Conservation (phyloP, 2,113 vertebrate species). For the Haemorhous mexicanus region DNA sequence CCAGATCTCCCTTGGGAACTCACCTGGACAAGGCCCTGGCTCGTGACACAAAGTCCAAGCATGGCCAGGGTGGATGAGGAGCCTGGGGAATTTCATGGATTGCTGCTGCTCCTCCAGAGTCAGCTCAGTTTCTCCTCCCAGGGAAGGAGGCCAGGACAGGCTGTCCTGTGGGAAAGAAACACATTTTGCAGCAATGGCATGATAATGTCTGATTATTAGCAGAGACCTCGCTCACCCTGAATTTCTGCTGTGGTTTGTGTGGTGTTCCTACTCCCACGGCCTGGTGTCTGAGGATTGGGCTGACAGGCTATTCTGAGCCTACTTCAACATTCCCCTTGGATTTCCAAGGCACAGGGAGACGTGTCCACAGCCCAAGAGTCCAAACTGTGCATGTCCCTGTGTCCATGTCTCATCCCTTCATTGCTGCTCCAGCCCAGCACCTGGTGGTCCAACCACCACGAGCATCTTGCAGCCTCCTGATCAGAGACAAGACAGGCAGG, state of each 20-base stretch:
- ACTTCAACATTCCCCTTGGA: not conserved
- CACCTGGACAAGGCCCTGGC: not conserved
- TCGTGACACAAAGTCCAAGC: rapidly evolving
- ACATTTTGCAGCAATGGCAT: not conserved
- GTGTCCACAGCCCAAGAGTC: not conserved
- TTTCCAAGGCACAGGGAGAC: not conserved
- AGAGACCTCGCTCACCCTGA: not conserved
- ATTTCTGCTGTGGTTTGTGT: constrained; percentile 5
- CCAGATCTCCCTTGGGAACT: not conserved
- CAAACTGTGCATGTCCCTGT: not conserved
- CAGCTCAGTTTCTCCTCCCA: not conserved
- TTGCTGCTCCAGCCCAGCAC: not conserved
- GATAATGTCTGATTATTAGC: not conserved
- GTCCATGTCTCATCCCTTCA: not conserved
- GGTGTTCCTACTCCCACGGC: not conserved
- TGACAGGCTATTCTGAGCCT: not conserved
- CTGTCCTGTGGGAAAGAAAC: not conserved
- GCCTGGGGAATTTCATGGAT: not conserved
- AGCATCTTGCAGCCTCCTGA: not conserved
- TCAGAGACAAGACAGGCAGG: not conserved
- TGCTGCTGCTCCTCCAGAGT: not conserved
- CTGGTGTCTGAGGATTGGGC: not conserved
- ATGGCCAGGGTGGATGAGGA: not conserved
- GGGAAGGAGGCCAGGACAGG: not conserved
- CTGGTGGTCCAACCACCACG: not conserved